Conservation (phyloP, 2,113 vertebrate species). For the Eulacestoma nigropectus region DNA sequence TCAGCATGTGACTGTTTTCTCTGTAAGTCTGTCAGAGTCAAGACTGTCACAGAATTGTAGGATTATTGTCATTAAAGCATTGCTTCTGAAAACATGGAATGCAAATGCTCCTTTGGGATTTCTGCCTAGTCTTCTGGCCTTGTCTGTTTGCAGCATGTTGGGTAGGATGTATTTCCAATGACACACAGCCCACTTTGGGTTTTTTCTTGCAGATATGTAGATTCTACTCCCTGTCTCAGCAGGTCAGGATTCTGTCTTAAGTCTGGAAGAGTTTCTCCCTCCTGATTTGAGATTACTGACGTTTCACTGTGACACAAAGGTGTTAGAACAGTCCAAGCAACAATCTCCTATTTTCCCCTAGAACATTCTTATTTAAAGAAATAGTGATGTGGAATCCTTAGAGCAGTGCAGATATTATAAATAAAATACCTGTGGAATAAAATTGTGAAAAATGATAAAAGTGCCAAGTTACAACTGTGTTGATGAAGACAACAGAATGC, state of each 20-base stretch:
- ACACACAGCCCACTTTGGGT: rapidly evolving
- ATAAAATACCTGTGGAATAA: neutral
- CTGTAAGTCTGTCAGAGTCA: neutral
- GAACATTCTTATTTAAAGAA: neutral
- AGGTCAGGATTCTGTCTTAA: neutral
- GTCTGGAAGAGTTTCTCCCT: neutral
- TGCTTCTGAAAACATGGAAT: neutral
- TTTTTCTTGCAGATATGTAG: neutral
- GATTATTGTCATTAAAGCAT: neutral
- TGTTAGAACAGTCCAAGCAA: neutral
- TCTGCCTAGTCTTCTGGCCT: neutral
- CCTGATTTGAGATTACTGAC: neutral
- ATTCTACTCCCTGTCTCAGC: neutral
- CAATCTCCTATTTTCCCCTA: neutral
- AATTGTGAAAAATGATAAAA: neutral
- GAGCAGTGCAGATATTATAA: neutral
- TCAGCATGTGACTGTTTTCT: neutral
- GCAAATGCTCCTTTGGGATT: neutral
- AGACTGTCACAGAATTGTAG: neutral
- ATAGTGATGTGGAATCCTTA: neutral
- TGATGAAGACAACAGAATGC: neutral
- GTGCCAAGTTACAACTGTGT: neutral
- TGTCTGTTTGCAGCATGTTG: neutral
- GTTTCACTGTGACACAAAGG: neutral
- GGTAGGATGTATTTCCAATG: neutral